Conservation (phyloP, 1,140 invertebrate genomes). For the Drosophila nasuta region DNA sequence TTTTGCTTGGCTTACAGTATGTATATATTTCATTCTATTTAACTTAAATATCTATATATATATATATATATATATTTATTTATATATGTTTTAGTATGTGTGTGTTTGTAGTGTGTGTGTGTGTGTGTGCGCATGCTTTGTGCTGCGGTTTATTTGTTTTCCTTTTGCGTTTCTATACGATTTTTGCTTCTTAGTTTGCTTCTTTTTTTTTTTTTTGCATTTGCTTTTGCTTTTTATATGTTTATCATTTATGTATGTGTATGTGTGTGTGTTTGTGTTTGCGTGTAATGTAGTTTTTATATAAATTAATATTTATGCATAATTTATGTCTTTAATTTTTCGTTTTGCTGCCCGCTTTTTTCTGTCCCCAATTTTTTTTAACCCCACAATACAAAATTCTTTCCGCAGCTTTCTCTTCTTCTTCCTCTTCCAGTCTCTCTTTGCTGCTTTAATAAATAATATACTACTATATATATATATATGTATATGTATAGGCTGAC, state of each 20-base stretch:
- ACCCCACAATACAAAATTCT: background rate
- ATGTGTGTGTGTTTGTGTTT: constrained; percentile 34
- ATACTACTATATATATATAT: background rate
- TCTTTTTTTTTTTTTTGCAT: constrained; percentile 54
- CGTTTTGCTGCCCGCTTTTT: constrained; percentile 37
- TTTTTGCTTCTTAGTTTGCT: constrained; percentile 24
- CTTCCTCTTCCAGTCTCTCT: background rate
- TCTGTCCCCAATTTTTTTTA: background rate
- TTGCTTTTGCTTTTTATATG: constrained; percentile 59
- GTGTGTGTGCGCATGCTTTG: constrained; percentile 46
- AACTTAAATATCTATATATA: constrained; percentile 36
- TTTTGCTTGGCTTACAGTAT: constrained; percentile 70
- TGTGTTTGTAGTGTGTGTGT: constrained; percentile 4
- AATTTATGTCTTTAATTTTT: constrained; percentile 58
- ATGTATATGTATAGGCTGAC: background rate
- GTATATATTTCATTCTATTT: constrained; percentile 48
- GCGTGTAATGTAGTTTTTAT: constrained; percentile 41
- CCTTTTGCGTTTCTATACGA: constrained; percentile 2
- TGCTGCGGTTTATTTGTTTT: constrained; percentile 40
- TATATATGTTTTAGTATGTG: constrained; percentile 35
- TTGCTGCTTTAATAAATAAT: constrained; percentile 5
- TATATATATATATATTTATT: constrained; percentile 50
- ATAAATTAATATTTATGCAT: constrained; percentile 65
- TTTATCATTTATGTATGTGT: constrained; percentile 38
- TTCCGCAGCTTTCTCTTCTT: too few species aligned